phyloP scores from a whole-genome alignment of 2,113 vertebrate genomes.

The Tangachromis dhanisi region DNA sequence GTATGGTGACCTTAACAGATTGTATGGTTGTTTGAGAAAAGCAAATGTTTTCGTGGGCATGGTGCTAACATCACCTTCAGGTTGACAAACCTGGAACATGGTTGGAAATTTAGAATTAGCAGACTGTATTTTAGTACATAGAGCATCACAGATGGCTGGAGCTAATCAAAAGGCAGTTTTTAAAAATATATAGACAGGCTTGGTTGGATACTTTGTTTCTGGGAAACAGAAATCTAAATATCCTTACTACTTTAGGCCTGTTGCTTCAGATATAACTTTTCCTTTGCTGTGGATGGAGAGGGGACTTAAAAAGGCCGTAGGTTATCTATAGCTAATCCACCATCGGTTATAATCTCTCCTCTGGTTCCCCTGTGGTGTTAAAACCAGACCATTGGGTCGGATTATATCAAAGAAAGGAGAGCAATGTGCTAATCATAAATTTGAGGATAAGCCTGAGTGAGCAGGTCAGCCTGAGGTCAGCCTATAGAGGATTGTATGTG shows the following conservation, averaged over 20 bases:
- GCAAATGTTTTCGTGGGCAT: constrained; percentile 34
- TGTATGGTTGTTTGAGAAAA: constrained; percentile 29
- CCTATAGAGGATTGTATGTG: constrained; percentile 30
- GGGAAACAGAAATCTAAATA: not conserved
- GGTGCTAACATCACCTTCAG: constrained; percentile 15
- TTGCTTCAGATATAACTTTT: not conserved
- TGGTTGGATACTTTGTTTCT: not conserved
- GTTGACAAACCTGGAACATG: not conserved
- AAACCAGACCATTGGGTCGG: constrained; percentile 40
- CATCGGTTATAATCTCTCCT: constrained; percentile 42
- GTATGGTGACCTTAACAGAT: constrained; percentile 11
- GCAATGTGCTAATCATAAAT: constrained; percentile 67
- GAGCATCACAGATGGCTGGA: not conserved
- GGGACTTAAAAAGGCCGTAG: constrained; percentile 31
- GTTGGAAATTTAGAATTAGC: not conserved
- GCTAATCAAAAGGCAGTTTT: not conserved
- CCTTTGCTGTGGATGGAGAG: not conserved
- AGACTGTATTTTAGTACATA: not conserved
- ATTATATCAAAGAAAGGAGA: constrained; percentile 56
- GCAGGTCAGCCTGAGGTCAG: constrained; percentile 60
- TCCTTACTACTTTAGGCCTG: not conserved
- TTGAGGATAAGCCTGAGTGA: constrained; percentile 37
- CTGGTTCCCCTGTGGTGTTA: constrained; percentile 49
- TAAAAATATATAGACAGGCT: not conserved
- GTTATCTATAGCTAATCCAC: constrained; percentile 45